Evolutionary conservation across 2,888 invertebrate genomes (phyloP).

Genomic region (Ypsolopha sequella): DNA sequence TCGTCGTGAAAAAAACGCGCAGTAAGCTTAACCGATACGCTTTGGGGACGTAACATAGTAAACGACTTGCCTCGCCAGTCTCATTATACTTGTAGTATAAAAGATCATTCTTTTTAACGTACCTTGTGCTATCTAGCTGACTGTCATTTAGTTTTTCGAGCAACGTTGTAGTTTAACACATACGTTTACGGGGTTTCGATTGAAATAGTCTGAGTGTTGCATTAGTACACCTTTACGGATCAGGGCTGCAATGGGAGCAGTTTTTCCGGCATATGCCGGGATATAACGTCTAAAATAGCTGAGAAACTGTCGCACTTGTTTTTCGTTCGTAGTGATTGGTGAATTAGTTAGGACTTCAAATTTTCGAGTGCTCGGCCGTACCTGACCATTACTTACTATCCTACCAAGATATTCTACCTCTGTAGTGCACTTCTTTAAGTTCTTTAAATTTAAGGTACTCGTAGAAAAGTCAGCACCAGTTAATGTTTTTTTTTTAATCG

Average conservation of each 20-base stretch:
- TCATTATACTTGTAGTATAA: slow-evolving; percentile 5
- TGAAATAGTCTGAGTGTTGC: slow-evolving; percentile 21
- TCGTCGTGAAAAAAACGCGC: no score
- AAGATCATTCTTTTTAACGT: slow-evolving; percentile 4
- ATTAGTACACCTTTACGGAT: slow-evolving; percentile 13
- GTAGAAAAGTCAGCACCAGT: not conserved
- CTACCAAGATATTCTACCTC: not conserved
- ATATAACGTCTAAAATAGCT: slow-evolving; percentile 4
- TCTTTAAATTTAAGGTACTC: no score
- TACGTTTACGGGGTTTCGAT: slow-evolving; percentile 13
- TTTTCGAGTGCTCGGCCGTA: slow-evolving; percentile 2
- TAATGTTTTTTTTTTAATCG: not conserved
- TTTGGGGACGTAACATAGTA: no score
- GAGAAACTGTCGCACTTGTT: slow-evolving; percentile 1
- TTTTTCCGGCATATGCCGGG: not conserved
- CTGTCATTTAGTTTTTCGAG: slow-evolving; percentile 1
- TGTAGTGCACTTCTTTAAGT: no score
- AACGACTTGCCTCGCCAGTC: slow-evolving; percentile 2
- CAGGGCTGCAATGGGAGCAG: slow-evolving; percentile 5
- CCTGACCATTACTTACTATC: slow-evolving; percentile 3
- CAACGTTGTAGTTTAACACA: not conserved
- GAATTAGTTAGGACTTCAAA: slow-evolving; percentile 1
- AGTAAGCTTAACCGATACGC: no score
- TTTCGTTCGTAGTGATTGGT: not conserved
- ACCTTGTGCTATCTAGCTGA: slow-evolving; percentile 3